Evolutionary conservation across 2,888 invertebrate genomes (phyloP), one percentile per base, ranked within the genome.

Genomic region (Pheosia gnoma): DNA sequence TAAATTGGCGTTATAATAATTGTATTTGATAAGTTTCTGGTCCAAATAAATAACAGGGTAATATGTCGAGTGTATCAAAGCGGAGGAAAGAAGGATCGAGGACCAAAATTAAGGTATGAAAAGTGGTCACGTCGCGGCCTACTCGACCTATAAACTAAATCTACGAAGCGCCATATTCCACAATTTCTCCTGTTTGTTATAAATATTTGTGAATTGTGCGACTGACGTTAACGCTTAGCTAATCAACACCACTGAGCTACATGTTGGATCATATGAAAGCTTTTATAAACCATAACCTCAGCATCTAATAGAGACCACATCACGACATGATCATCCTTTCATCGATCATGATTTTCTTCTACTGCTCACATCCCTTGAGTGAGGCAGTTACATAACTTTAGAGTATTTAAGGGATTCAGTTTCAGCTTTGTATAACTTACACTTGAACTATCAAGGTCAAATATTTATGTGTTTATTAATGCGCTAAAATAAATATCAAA

Each of bases 31-130:
- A 56, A 36, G 37, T 11, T 37, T 37, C 37, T 9, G 9, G 3
- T 55, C 57, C 54, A 58, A 61, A 61, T 58, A 53, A 57, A 55
- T 54, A 74, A 59, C 47, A 61, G 61, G 54, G 61, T 62, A 61
- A 80, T 9, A 95, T 95, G 94, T 93, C 94, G 13, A 94, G 89
- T 79, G 87, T 94, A 83, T 94, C 94, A n/a, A 95, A 93, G 75
- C 85, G 94, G 74, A 91, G 87, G 81, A 93, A 87, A 75, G 93
- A 94, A 69, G 91, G 92, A 63, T 87, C 93, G 43, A 91, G 86
- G 78, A 79, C 90, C 81, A 94, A 93, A 85, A 92, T 94, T 77
- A 94, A 94, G 94, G 95, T 95, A 85, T 62, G 67, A 59, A 84
- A 82, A 67, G 81, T 79, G 85, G 86, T 83, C 84, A 86, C 66